phyloP scores from a whole-genome alignment of 2,113 vertebrate species.

The Mobula hypostoma region DNA sequence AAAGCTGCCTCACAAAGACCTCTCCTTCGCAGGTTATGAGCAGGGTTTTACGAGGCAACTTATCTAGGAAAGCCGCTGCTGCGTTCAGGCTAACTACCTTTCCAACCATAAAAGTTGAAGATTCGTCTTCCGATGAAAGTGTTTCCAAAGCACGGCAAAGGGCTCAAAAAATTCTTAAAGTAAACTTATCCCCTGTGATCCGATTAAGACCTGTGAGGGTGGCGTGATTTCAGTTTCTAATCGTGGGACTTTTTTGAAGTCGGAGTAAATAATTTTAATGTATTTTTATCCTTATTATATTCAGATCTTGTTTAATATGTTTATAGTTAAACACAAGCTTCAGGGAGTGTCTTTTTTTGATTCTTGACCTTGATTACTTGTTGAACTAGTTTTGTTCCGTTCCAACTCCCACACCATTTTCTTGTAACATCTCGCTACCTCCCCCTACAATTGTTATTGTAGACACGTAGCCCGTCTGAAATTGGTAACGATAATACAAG shows the following conservation, averaged over 20 bases:
- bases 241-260: background rate
- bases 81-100: conserved; percentile 54
- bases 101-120: conserved; percentile 58
- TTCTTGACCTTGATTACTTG: background rate
- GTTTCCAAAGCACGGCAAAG: conserved; percentile 51
- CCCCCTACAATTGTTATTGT: background rate
- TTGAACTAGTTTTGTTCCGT: background rate
- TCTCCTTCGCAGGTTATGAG: background rate
- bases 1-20: background rate
- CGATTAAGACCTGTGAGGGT: conserved; percentile 19
- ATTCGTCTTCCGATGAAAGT: conserved; percentile 56
- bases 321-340: background rate
- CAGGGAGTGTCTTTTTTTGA: background rate
- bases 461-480: background rate
- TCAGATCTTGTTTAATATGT: background rate
- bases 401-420: background rate
- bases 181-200: conserved; percentile 62
- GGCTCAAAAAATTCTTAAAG: conserved; percentile 55
- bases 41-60: background rate
- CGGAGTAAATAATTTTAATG: background rate
- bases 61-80: conserved; percentile 54
- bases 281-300: background rate
- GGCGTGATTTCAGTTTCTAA: background rate
- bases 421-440: background rate
- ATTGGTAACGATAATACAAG: background rate